Evolutionary conservation across 1,140 invertebrate genomes (phyloP), one percentile per base, ranked within the genome.

Genomic region (Bombus huntii): DNA sequence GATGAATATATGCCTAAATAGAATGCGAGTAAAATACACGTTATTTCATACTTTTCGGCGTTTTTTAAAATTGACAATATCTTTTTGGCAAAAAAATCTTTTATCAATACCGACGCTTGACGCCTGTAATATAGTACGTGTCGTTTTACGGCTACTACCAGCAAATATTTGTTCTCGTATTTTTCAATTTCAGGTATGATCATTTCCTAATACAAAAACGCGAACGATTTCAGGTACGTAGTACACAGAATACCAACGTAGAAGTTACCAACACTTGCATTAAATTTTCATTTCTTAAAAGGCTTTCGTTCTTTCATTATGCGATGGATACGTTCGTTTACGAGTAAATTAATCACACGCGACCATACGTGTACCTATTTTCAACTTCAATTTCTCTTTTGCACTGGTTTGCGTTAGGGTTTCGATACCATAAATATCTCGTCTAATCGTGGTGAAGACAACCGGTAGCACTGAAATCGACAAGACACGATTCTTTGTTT

Each of bases 361-460:
- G 15, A 34, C 73, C 62, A 57, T 25, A 77, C n/a, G 34, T 25
- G 25, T 73, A 34, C 28, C 59, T 77, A 77, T 65, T 70, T 83
- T 57, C 73, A 78, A 39, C 73, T 53, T n/a, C 73, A 31, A 76
- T 68, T 77, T 28, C 73, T 53, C 73, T 59, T 76, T 76, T 76
- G 72, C 47, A 13, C 73, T 22, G 59, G 34, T 47, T 83, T 28
- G 37, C 28, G 72, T 73, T 76, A 37, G 13, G 44, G 42, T 68
- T 83, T 76, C 65, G 44, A 66, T 83, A 57, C 62, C 74, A 70
- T 83, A 83, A 83, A 83, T 77, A 83, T 73, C 74, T 25, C 59
- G 10, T 47, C 39, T 53, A 73, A 82, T 73, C 44, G 37, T 22
- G 74, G 75, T 2, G 28, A 78, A 47, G n/a, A 57, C 12, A 28